phyloP scores from a whole-genome alignment of 1,140 invertebrate genomes.

The Eueides isabella region DNA sequence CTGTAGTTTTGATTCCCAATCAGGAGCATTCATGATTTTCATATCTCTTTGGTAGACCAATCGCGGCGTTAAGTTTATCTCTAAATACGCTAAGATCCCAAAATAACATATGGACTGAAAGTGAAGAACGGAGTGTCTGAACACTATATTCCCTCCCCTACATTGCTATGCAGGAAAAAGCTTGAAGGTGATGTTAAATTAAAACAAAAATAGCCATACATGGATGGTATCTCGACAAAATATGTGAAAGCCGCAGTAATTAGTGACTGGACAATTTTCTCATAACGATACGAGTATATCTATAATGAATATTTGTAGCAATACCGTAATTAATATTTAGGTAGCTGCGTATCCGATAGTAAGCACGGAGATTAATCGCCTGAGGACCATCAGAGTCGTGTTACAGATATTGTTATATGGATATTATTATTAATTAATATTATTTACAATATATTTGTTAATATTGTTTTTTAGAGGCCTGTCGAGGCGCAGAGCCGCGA shows the following conservation, averaged over 20 bases:
- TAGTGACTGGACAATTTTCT: conserved; percentile 24
- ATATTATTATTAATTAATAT: neutral
- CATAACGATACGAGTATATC: neutral
- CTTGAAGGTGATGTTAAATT: no score
- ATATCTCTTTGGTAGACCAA: no score
- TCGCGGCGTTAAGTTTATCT: no score
- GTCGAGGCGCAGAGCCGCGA: no score
- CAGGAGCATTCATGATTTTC: no score
- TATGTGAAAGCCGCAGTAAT: conserved; percentile 14
- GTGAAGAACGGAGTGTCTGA: no score
- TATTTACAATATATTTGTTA: neutral
- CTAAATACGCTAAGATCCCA: no score
- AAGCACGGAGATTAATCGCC: conserved; percentile 14
- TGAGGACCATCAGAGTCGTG: neutral
- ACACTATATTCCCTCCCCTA: no score
- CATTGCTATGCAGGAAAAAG: no score
- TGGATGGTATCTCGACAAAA: neutral
- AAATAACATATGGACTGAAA: no score
- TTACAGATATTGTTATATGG: neutral
- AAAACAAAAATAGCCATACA: no score
- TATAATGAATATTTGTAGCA: neutral
- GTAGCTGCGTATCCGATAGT: neutral
- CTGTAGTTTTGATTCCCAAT: no score
- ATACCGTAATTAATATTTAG: conserved; percentile 19
- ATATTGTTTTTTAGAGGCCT: neutral